Evolutionary conservation across 2,797 vertebrate genomes (phyloP), one percentile per base, ranked within the genome.

Genomic region (Falco biarmicus): DNA sequence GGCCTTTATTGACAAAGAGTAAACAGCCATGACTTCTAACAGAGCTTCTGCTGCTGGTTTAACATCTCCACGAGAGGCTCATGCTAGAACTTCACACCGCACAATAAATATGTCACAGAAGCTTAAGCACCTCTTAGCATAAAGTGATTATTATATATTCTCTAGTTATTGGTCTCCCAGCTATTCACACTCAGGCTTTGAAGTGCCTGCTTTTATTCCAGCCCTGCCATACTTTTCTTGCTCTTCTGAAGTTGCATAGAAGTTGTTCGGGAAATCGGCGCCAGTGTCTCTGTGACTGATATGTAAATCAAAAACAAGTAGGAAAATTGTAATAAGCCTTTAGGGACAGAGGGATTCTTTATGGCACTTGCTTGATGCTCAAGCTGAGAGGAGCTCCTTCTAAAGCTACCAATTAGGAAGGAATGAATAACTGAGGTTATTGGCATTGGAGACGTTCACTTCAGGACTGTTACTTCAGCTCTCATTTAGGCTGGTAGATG

Each of bases 221-320:
- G 54, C 71, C 59, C 53, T 31, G 50, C 26, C 17, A 75, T 69
- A 37, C 39, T 53, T 87, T 76, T 86, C 78, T 60, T 9, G 6
- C 39, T 53, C 16, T 34, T 91, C 77, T 76, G 78, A 90, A 91
- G 71, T 70, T 64, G 50, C 41, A 84, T 3, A 50, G 51, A 74
- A 91, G 59, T 92, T 71, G n/a, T 64, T 90, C 43, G 78, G 76
- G 69, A 94, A 80, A 87, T 73, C 47, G 66, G 47, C 61, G 51
- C 29, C 63, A 63, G 34, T 6, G 3, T 64, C 47, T 86, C 61
- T 54, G 54, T 89, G 89, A 89, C 75, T 92, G 84, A 87, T 88
- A 84, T 28, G 74, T 83, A 95, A 88, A 95, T 95, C 45, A 65
- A 78, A 94, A 96, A 91, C 64, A 91, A 92, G 82, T n/a, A 73